A percentile compares a stretch with the other conserved stretches of the same genome.
These are phyloP conservation scores for Formica selysi DNA, from an alignment of 1,140 invertebrate species.

Conservation along the genomic window DNA sequence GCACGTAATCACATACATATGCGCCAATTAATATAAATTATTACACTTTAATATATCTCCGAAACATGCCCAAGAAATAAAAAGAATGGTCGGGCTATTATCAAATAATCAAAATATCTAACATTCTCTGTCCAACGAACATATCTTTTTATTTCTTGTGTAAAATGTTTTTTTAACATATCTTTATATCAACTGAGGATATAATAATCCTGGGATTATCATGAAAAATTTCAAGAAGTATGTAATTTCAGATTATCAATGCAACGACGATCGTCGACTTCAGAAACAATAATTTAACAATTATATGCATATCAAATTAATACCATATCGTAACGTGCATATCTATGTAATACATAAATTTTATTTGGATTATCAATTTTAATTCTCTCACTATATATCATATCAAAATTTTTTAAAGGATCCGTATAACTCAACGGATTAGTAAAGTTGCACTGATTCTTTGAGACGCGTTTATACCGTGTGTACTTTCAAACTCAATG, in stretches of 20 bases:
- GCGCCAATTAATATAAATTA: slow-evolving; percentile 29
- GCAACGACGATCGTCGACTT: background rate
- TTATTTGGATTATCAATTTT: background rate
- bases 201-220: slow-evolving; percentile 5
- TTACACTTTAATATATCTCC: slow-evolving; percentile 18
- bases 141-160: slow-evolving; percentile 28
- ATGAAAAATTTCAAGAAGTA: slow-evolving; percentile 1
- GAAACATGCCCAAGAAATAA: slow-evolving; percentile 42
- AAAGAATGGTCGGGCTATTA: slow-evolving; percentile 2
- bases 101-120: slow-evolving; percentile 44
- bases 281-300: slow-evolving; percentile 23
- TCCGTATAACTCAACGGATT: slow-evolving; percentile 1
- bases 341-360: slow-evolving; percentile 2
- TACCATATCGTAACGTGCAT: slow-evolving; percentile 37
- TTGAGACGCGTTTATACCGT: slow-evolving; percentile 43
- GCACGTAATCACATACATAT: slow-evolving; percentile 19
- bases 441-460: background rate
- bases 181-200: slow-evolving; percentile 4
- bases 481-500: slow-evolving; percentile 62
- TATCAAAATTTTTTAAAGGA: background rate
- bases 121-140: slow-evolving; percentile 12
- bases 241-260: slow-evolving; percentile 25
- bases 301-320: slow-evolving; percentile 49
- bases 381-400: background rate
- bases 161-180: slow-evolving; percentile 14